These are phyloP conservation scores for Tinea pellionella DNA, from an alignment of 2,888 invertebrate genomes.

Conservation along the genomic window DNA sequence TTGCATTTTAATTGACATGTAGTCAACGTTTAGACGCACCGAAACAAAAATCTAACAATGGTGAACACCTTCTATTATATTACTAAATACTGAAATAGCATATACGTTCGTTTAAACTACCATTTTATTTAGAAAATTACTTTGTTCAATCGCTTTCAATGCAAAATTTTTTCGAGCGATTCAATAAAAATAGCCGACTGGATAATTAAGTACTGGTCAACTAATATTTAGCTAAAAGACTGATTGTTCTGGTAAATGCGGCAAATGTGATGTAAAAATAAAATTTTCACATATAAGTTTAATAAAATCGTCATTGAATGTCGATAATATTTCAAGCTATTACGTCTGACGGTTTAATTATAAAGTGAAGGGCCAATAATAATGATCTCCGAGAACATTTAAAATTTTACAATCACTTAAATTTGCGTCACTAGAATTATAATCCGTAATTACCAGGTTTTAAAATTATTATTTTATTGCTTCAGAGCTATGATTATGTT, in stretches of 20 bases:
- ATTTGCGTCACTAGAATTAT: not conserved
- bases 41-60: not conserved
- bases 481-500: not conserved
- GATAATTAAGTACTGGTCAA: too few species aligned
- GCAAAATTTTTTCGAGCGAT: too few species aligned
- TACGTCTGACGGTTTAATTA: conserved; percentile 30
- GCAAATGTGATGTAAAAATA: too few species aligned
- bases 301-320: not conserved
- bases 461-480: not conserved
- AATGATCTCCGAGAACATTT: not conserved
- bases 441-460: not conserved
- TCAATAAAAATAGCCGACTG: too few species aligned
- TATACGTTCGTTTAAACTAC: too few species aligned
- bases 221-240: too few species aligned
- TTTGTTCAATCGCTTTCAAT: too few species aligned
- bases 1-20: not conserved
- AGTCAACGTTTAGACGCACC: not conserved
- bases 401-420: conserved; percentile 1
- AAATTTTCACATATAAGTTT: not conserved
- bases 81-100: too few species aligned
- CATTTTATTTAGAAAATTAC: too few species aligned
- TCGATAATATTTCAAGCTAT: not conserved
- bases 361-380: conserved; percentile 22
- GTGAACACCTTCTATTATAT: too few species aligned
- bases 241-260: too few species aligned